Evolutionary conservation across 2,113 vertebrate species (phyloP).

Genomic region (Craseonycteris thonglongyai): DNA sequence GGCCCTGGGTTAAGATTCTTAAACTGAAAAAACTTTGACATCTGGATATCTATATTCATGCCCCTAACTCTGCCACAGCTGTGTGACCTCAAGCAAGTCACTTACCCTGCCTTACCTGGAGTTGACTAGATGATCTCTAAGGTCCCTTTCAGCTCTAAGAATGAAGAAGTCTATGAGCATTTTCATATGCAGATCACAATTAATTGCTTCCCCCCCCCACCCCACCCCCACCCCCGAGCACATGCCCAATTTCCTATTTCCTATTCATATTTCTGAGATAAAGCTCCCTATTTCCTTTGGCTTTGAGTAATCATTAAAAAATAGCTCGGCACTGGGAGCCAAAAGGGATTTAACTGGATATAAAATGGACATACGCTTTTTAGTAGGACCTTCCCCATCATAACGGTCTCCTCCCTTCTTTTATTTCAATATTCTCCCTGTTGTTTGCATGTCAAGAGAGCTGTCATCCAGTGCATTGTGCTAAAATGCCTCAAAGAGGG

Average conservation of each 20-base stretch:
- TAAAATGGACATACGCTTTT: background rate
- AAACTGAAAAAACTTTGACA: background rate
- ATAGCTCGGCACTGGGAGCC: background rate
- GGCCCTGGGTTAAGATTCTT: background rate
- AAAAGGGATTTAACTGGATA: background rate
- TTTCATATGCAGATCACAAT: conserved; percentile 20
- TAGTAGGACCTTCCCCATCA: background rate
- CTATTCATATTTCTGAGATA: background rate
- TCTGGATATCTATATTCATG: background rate
- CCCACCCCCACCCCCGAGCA: background rate
- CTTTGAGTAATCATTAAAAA: conserved; percentile 30
- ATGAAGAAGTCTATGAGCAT: background rate
- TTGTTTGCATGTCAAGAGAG: conserved; percentile 21
- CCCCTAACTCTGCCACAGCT: background rate
- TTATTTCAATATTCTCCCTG: background rate
- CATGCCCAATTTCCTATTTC: background rate
- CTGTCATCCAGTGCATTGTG: conserved; percentile 38
- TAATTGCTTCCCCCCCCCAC: background rate
- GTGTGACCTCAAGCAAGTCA: background rate
- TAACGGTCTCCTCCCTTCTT: conserved; percentile 8
- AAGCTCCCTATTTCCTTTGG: background rate
- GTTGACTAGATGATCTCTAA: background rate
- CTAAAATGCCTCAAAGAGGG: conserved; percentile 20
- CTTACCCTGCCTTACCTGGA: background rate
- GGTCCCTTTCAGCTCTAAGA: background rate